Evolutionary conservation across 2,797 vertebrate species (phyloP), one percentile per base, ranked within the genome.

Genomic region (Enteromius argenteus): DNA sequence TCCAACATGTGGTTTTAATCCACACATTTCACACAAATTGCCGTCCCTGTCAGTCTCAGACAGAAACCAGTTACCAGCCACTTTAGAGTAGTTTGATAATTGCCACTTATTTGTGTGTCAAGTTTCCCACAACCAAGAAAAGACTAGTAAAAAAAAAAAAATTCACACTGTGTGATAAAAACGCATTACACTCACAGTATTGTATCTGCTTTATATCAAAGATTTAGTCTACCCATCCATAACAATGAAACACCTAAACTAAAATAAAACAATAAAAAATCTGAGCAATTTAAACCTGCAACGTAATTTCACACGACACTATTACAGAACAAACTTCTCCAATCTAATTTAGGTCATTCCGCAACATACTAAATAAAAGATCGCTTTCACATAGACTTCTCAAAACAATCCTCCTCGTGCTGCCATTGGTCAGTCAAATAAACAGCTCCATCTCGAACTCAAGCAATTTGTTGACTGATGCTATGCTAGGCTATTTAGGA

Each of bases 1-100:
- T 69, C 39, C 83, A 92, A 93, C 93, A 94, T 94, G 92, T 94
- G 92, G 88, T 91, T 91, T 86, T 91, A 91, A 92, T 94, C 91
- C 87, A 77, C 46, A 67, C 86, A 76, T 88, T 87, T 89, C 88
- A 87, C 91, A 90, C 89, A 91, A 92, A 94, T 91, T 92, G 91
- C 87, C 90, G 90, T 90, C 86, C 84, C 53, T 89, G 92, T 90
- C 90, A 91, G 87, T 91, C 90, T 86, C 81, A 85, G 87, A 87
- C 87, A 87, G 88, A 91, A 87, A 79, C 87, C 86, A 83, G 80
- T 82, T 88, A 89, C 85, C 78, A 91, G 87, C 82, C 90, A 91
- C 90, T 92, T 91, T 85, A 80, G 86, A 91, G 81, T 83, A 32
- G 77, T 85, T 89, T 87, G 87, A 91, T 93, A 92, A 92, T 92